Evolutionary conservation across 2,797 vertebrate genomes (phyloP).

Genomic region (Gephyroberyx darwinii): DNA sequence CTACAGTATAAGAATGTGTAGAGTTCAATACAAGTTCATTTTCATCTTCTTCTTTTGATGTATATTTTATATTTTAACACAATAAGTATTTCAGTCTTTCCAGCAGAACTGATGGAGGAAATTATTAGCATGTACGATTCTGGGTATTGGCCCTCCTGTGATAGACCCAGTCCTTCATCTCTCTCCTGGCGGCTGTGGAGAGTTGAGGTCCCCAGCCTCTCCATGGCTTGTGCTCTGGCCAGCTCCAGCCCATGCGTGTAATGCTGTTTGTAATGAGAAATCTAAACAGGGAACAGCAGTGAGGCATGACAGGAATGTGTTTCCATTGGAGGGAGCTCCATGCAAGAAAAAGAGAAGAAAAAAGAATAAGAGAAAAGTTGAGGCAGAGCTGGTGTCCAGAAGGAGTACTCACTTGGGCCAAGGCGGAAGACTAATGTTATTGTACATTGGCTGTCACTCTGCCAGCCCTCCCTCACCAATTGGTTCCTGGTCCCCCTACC

Average conservation of each 20-base stretch:
- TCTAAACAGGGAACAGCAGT: constrained; percentile 96
- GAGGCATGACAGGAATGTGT: constrained; percentile 99
- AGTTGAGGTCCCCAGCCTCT: constrained; percentile 67
- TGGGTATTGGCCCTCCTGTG: constrained; percentile 11
- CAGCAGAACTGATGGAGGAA: constrained; percentile 4
- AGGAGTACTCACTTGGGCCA: constrained; percentile 84
- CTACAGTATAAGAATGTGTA: background rate
- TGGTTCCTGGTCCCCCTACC: constrained; percentile 84
- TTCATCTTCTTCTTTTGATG: constrained; percentile 7
- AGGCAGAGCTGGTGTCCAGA: constrained; percentile 80
- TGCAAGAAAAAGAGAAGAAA: constrained; percentile 80
- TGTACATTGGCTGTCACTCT: constrained; percentile 90
- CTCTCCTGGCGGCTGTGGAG: constrained; percentile 42
- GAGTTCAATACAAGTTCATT: constrained; percentile 46
- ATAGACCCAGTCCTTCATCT: constrained; percentile 47
- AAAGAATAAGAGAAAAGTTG: constrained; percentile 75
- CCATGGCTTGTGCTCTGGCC: constrained; percentile 78
- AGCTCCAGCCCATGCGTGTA: constrained; percentile 86
- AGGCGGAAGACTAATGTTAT: constrained; percentile 98
- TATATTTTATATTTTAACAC: constrained; percentile 3
- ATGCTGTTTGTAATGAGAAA: constrained; percentile 97
- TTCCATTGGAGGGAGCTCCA: constrained; percentile 93
- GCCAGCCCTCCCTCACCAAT: constrained; percentile 91
- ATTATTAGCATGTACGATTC: constrained; percentile 29
- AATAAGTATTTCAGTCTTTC: background rate